These are phyloP conservation scores for Ophion costatus DNA, from an alignment of 2,888 invertebrate genomes.

Conservation along the genomic window DNA sequence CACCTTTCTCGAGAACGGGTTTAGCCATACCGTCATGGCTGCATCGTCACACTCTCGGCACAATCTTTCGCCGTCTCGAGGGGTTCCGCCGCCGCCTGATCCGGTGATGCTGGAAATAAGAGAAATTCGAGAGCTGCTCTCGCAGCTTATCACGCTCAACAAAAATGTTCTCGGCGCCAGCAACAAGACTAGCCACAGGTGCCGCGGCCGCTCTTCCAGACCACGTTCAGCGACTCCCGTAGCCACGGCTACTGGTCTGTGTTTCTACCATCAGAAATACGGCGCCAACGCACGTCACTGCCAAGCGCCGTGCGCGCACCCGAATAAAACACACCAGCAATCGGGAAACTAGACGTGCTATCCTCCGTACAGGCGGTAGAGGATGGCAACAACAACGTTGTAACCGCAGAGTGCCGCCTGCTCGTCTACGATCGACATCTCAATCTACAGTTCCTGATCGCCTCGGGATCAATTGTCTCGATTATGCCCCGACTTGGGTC, in stretches of 20 bases:
- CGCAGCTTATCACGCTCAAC: slow-evolving; percentile 1
- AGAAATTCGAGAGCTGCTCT: neutral
- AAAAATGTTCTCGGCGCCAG: neutral
- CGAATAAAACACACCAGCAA: too few relatives aligned
- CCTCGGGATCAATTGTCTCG: slow-evolving; percentile 62
- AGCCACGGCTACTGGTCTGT: slow-evolving; percentile 7
- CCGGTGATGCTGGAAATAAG: neutral
- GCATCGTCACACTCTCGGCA: slow-evolving; percentile 16
- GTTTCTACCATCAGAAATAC: slow-evolving; percentile 22
- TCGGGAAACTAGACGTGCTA: too few relatives aligned
- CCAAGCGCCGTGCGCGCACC: slow-evolving; percentile 31
- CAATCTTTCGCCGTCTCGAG: neutral
- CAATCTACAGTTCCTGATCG: slow-evolving; percentile 54
- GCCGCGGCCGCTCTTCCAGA: neutral
- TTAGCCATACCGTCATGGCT: slow-evolving; percentile 31
- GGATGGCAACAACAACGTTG: too few relatives aligned
- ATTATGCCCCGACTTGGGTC: slow-evolving; percentile 38
- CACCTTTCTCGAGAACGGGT: neutral
- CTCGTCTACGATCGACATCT: slow-evolving; percentile 39
- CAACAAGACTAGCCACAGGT: neutral
- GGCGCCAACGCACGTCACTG: neutral
- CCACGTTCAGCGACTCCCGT: slow-evolving; percentile 8
- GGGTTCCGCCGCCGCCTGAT: neutral
- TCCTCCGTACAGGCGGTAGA: too few relatives aligned
- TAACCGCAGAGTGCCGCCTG: too few relatives aligned